Evolutionary conservation across 53 echinoderm and acorn worm genomes (phyloP).

Genomic region (Temnopleurus reevesii): DNA sequence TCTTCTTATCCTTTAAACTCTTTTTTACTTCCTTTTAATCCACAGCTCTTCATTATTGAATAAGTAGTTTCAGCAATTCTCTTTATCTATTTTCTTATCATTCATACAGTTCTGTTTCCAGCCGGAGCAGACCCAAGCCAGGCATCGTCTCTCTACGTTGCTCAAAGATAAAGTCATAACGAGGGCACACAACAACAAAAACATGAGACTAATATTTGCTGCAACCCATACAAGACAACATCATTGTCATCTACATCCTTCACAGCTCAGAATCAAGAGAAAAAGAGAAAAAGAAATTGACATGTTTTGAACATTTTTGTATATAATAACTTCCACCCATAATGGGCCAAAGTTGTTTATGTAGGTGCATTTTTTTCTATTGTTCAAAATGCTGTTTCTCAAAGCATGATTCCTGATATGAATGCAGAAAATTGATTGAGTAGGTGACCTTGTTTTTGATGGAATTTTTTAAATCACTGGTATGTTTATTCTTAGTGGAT

Average conservation of each 20-base stretch:
- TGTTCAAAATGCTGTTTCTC: neutral
- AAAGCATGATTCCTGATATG: neutral
- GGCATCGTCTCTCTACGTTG: conserved; percentile 53
- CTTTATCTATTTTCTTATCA: too few relatives aligned
- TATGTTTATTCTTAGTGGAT: neutral
- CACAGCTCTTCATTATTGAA: too few relatives aligned
- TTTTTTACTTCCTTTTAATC: too few relatives aligned
- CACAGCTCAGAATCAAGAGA: neutral
- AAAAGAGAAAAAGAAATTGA: neutral
- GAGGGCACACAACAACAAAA: neutral
- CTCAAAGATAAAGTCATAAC: conserved; percentile 50
- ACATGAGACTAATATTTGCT: conserved; percentile 46
- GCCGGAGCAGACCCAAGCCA: conserved; percentile 70
- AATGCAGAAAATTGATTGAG: neutral
- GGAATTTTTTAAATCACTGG: neutral
- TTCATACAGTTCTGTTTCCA: conserved; percentile 65
- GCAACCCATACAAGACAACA: conserved; percentile 6
- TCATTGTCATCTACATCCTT: conserved; percentile 27
- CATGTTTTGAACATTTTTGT: neutral
- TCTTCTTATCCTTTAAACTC: too few relatives aligned
- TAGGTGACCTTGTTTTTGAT: neutral
- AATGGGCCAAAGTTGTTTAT: conserved; percentile 27
- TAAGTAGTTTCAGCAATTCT: too few relatives aligned
- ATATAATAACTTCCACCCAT: conserved; percentile 46
- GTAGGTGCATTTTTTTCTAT: conserved; percentile 31